Base-by-base conservation (phyloP, 2,113 vertebrate genomes). In the Dunckerocampus dactyliophorus region DNA sequence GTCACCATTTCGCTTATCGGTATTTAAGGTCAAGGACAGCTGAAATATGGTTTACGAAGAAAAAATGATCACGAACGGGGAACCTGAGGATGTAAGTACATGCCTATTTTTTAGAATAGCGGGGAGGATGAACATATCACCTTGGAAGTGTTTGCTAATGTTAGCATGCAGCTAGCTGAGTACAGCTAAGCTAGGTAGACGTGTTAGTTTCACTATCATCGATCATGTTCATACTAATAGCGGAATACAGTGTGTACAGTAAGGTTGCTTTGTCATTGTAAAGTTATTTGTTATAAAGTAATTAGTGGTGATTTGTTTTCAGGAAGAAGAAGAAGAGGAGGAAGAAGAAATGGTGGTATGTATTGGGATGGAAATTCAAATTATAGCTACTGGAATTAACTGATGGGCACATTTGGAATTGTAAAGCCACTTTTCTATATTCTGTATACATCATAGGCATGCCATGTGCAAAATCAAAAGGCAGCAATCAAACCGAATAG, bases 271-370 rank as follows among this genome's bases (percentile, higher is more conserved):
- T 11, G 37, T 39, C 37, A 39, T 39, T 39, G 37, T 39, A 39
- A 47, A 47, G 45, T 46, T 19, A 22, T 12, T 12, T 21, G 14
- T 13, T 15, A 6, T 51, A 2, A 1, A 51, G 14, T 24, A 6
- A 24, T 4, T 24, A n/a, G 14, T 8, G 12, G 1, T 9, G 50
- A 52, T 24, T 79, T 22, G 73, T 47, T 78, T 72, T 54, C 60
- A 86, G 80, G 74, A 81, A 58, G 82, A 86, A 3, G 82, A 89
- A 12, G 87, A 87, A n/a, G 85, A 87, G 0, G 87, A 88, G 8
- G 87, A 90, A 9, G 83, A 88, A 64, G 90, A 91, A 0, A 62
- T 91, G 87, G 89, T 91, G 89, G 90, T 91, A 88, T 55, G 88
- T 81, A 17, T n/a, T 13, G 12, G 12, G 10, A 21, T 49, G 31